Base-by-base conservation (phyloP, 2,113 vertebrate species). In the Phrynosoma platyrhinos region DNA sequence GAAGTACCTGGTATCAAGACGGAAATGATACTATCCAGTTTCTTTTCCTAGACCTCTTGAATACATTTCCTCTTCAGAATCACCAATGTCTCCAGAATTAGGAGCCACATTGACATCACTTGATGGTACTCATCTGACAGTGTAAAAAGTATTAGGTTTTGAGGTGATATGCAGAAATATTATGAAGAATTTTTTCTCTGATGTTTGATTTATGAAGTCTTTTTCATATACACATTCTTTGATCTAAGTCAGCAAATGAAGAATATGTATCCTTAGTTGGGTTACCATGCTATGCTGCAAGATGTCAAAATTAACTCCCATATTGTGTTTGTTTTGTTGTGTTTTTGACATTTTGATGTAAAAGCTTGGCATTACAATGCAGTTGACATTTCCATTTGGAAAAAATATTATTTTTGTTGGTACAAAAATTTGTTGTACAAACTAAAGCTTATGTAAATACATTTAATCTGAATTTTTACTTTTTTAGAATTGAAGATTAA, bases 361-460 rank as follows among this genome's bases (percentile, higher is more conserved):
- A 55, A 42, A 47, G 8, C 27, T 87, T 79, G 32, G 68, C 53
- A 71, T 36, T 86, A 53, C 9, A 40, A n/a, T 87, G 25, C 32
- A n/a, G 69, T 64, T 68, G 62, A 74, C 16, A 36, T 40, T 77
- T 83, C 72, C 21, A 68, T 53, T 82, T 88, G 42, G 64, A 58
- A 52, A 69, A 32, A 68, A 62, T 21, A n/a, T 75, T 8, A 76
- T 13, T 32, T 32, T 87, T 64, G 40, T 82, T 53, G 36, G 36
- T 36, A 36, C 2, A 36, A 36, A 36, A 36, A 36, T 1, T 36
- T 36, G 36, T 36, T 77, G 83, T 53, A 47, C 42, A 42, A 77
- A 76, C 14, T 32, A 83, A 58, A 55, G 25, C 62, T 69, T 77
- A 78, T 66, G 30, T 14, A 69, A 83, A 78, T 88, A 83, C 78